These are phyloP conservation scores for Phengaris alcon DNA, from an alignment of 2,888 invertebrate genomes.

Conservation along the genomic window DNA sequence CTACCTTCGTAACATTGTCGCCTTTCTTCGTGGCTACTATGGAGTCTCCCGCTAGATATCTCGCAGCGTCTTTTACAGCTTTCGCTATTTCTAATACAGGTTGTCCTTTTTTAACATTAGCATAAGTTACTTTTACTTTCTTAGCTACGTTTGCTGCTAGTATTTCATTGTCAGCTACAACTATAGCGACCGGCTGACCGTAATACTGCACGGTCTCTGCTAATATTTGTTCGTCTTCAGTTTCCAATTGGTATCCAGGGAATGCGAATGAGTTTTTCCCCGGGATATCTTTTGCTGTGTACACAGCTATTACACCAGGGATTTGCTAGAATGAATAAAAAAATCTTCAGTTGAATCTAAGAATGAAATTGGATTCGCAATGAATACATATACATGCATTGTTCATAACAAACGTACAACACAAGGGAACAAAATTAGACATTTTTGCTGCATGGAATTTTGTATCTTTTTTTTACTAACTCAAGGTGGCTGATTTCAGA, in stretches of 20 bases:
- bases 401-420: too few species aligned
- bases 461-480: too few species aligned
- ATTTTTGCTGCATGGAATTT: too few species aligned
- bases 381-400: too few species aligned
- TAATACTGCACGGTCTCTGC: conserved; percentile 79
- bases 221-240: conserved; percentile 72
- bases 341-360: too few species aligned
- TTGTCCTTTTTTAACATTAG: conserved; percentile 49
- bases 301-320: conserved; percentile 82
- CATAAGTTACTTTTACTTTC: conserved; percentile 80
- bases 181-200: conserved; percentile 84
- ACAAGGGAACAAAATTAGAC: too few species aligned
- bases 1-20: conserved; percentile 55
- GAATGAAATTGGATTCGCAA: too few species aligned
- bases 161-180: conserved; percentile 80
- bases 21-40: conserved; percentile 58
- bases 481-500: too few species aligned
- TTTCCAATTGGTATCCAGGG: conserved; percentile 55
- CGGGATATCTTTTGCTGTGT: conserved; percentile 83
- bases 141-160: conserved; percentile 78
- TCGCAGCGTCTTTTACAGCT: conserved; percentile 44
- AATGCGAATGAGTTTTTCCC: conserved; percentile 80
- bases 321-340: conserved; percentile 63
- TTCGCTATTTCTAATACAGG: conserved; percentile 63
- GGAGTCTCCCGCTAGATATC: conserved; percentile 48